Evolutionary conservation across 2,888 invertebrate species (phyloP).

Genomic region (Halictus quadricinctus): DNA sequence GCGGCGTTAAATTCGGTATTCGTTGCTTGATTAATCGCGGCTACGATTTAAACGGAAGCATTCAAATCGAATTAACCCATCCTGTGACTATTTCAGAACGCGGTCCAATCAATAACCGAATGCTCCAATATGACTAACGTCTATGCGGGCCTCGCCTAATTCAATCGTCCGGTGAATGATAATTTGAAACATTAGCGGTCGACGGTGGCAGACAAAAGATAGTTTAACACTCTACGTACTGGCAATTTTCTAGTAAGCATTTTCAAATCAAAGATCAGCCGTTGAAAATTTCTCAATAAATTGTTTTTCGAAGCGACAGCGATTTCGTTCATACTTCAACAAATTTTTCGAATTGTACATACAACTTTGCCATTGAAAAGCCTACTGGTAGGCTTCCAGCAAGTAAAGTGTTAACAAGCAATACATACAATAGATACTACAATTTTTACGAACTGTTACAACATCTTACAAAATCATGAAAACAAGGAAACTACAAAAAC

Average conservation of each 20-base stretch:
- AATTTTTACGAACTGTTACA: no score
- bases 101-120: conserved; percentile 39
- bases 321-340: no score
- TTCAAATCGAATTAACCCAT: conserved; percentile 17
- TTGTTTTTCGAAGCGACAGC: no score
- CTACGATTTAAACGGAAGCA: conserved; percentile 10
- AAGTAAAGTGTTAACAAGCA: no score
- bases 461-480: no score
- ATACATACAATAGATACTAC: no score
- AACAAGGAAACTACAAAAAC: no score
- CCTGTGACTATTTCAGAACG: conserved; percentile 2
- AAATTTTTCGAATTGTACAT: neutral
- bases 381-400: neutral
- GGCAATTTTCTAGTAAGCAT: neutral
- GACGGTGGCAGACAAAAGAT: neutral
- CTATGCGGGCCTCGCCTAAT: neutral
- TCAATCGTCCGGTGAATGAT: neutral
- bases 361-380: neutral
- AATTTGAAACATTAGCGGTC: neutral
- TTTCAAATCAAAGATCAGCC: no score
- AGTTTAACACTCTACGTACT: neutral
- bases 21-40: neutral
- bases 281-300: no score
- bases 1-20: neutral
- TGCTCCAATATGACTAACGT: conserved; percentile 22